Base-by-base conservation (phyloP, 2,888 invertebrate genomes). In the Eubasilissa splendida region DNA sequence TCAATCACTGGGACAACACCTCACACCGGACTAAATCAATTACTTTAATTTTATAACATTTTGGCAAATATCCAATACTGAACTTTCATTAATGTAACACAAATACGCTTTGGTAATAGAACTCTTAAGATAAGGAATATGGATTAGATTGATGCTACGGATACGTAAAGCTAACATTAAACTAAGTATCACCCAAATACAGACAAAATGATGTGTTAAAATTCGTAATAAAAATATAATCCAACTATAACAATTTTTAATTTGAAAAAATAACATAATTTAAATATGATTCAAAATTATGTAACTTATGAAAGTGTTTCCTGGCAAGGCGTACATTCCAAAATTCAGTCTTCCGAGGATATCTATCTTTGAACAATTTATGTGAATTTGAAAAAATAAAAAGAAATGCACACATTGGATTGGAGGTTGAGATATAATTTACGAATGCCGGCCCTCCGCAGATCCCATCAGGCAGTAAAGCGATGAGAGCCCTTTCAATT, bases 51-150 rank as follows among this genome's bases (percentile, higher is more conserved):
- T 11, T 12, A 68, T 11, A 50, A 53, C 14, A 50, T n/a, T 68
- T 68, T 68, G 68, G 68, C 68, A 50, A 68, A 42, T 31, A 66
- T 68, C 12, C 52, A 68, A 68, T 52, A 66, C 66, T 66, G 66
- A n/a, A 66, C 8, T 31, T 63, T 63, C 33, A 63, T 63, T 63
- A 52, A 52, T 14, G 68, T 50, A 68, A 68, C 50, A 50, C 22
- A 68, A 50, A 52, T 14, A 68, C 14, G 68, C 68, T 68, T 68
- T 52, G 68, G 68, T 68, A 11, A 63, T 63, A 63, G 22, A 63
- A 31, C 33, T 63, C 60, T 63, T 31, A 63, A 63, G 60, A 31
- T 63, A 63, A 63, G 33, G 60, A 63, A 63, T 63, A 63, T 31
- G 60, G 22, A 31, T 11, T 10, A 63, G 60, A 31, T 63, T 63